phyloP scores from a whole-genome alignment of 2,888 invertebrate genomes.

The Elegia similella region DNA sequence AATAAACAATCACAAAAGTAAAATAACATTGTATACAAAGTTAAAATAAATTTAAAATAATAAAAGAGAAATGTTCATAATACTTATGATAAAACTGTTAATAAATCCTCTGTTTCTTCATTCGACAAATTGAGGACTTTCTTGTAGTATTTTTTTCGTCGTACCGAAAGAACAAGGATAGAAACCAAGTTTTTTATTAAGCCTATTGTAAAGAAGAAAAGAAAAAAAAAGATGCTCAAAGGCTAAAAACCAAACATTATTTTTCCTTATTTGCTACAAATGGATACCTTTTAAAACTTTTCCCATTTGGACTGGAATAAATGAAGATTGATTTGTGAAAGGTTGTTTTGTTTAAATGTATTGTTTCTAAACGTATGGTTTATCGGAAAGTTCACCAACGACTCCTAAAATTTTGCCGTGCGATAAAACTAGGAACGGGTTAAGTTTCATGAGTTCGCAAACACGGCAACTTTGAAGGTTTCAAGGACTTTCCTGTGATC shows the following conservation, averaged over 20 bases:
- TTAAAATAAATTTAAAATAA: no score
- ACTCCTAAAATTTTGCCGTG: neutral
- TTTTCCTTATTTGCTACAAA: slow-evolving; percentile 16
- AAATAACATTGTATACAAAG: no score
- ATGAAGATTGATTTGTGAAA: slow-evolving; percentile 34
- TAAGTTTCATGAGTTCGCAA: neutral
- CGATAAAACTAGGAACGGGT: neutral
- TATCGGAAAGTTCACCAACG: neutral
- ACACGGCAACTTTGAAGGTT: neutral
- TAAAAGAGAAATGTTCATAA: no score
- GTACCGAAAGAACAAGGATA: no score
- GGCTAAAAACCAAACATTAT: slow-evolving; percentile 1
- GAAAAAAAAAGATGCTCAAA: no score
- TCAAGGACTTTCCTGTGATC: neutral
- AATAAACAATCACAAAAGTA: no score
- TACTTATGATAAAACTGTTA: no score
- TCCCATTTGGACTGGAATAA: slow-evolving; percentile 34
- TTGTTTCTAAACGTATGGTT: neutral
- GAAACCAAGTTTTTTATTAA: no score
- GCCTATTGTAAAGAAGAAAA: no score
- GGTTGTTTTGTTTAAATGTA: slow-evolving; percentile 27
- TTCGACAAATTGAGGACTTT: no score
- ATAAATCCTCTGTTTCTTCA: no score
- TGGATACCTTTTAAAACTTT: slow-evolving; percentile 32
- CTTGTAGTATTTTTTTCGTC: no score